Base-by-base conservation (phyloP, 64 coral and sea anemone genomes). In the Montipora efflorescens region DNA sequence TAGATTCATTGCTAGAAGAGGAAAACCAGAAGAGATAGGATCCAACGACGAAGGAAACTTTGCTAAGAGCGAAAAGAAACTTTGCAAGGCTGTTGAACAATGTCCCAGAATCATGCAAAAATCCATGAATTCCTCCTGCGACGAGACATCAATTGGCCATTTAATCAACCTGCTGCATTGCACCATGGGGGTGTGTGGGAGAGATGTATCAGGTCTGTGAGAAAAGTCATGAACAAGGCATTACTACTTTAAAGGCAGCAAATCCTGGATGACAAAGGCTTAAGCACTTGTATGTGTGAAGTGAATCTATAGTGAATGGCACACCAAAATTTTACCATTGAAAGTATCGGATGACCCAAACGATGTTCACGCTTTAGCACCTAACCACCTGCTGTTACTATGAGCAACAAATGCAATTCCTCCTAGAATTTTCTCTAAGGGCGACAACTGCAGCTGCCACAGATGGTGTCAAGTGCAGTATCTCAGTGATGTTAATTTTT, bases 11-110 rank as follows among this genome's bases (percentile, higher is more conserved):
- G 25, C 25, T 25, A 25, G 25, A 25, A 25, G 25, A 25, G 25
- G 1, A 25, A 25, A 25, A 25, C 25, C 25, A 1, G 25, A 25
- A 25, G 23, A 25, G 23, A 25, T 25, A 25, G 0, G 23, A 25
- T 5, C 43, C n/a, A 73, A 22, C 69, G 48, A 79, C 77, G 77
- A 45, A 79, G 77, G 77, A 46, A 79, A 79, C 50, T 79, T 52
- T 10, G 69, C 23, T 21, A 73, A 73, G 23, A 3, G 69, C 69
- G 69, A 73, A 21, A 73, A 73, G 19, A 20, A 79, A 19, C 77
- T 79, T 6, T 45, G 77, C 2, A 23, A 79, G 45, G 77, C 77
- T 13, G 3, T 79, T 13, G 1, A 47, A 47, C 4, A 46, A 19
- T 79, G 77, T 25, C 25, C 25, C 25, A 25, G 77, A 79, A 79